Evolutionary conservation across 2,797 vertebrate genomes (phyloP), one percentile per base, ranked within the genome.

Genomic region (Poecilia gillii): DNA sequence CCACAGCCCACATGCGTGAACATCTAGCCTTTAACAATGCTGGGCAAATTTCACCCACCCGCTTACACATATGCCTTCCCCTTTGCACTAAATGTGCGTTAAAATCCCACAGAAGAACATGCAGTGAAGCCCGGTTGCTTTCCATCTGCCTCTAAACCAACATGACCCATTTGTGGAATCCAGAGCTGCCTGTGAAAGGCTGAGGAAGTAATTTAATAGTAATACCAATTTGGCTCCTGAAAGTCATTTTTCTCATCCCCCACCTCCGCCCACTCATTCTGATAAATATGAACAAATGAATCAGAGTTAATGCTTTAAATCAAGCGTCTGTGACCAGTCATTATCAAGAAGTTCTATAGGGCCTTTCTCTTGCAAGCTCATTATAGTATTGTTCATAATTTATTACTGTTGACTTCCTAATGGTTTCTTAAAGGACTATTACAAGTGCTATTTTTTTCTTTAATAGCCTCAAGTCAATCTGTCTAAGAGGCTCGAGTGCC

Each of bases 281-380:
- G 93, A 96, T 92, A 94, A 93, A 95, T 94, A 95, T 94, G 91
- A 95, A 95, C 92, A 95, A 95, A 96, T 95, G 90, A 94, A 94
- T 95, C 89, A 88, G 90, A 85, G 88, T 86, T 94, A 93, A 94
- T 94, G 92, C 89, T 93, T 93, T 88, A 91, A 95, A 95, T 95
- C 89, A 95, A 95, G 92, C 90, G 93, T 92, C 90, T 93, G 93
- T 89, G 91, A 93, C 89, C 90, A 91, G 90, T 87, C 88, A 82
- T 94, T 90, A 90, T 95, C 95, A 95, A 94, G 94, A 93, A 89
- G 87, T 91, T 93, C 86, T 89, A 83, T 83, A 83, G 85, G 88
- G 82, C 85, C 88, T 81, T 91, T 92, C 90, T 86, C 81, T 90
- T 83, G 87, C 88, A 85, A 90, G 85, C 95, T 94, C 92, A 94